phyloP scores from a whole-genome alignment of 2,888 invertebrate genomes.

The Oeneis ivallda region DNA sequence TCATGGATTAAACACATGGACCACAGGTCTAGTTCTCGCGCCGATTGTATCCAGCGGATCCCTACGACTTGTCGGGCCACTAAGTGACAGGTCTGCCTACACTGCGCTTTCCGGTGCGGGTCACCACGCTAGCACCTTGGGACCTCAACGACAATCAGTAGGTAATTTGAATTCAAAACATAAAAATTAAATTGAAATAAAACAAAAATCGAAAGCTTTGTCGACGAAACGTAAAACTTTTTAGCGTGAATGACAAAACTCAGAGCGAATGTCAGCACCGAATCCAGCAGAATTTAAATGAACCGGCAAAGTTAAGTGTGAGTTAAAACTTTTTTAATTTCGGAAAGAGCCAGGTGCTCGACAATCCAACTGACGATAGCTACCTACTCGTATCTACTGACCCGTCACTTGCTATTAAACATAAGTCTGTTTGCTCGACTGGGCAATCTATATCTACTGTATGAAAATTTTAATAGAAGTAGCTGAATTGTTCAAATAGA shows the following conservation, averaged over 20 bases:
- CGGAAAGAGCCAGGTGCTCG: slow-evolving; percentile 74
- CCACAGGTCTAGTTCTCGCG: too few relatives aligned
- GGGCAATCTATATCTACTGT: not conserved
- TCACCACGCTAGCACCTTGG: too few relatives aligned
- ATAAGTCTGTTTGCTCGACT: slow-evolving; percentile 1
- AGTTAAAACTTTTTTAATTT: slow-evolving; percentile 79
- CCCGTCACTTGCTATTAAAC: slow-evolving; percentile 19
- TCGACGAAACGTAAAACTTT: slow-evolving; percentile 31
- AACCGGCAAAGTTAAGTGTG: slow-evolving; percentile 57
- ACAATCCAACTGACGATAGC: slow-evolving; percentile 70
- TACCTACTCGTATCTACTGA: slow-evolving; percentile 39
- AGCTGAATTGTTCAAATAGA: too few relatives aligned
- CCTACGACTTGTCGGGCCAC: too few relatives aligned
- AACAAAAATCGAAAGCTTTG: not conserved
- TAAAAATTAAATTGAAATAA: too few relatives aligned
- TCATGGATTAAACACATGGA: too few relatives aligned
- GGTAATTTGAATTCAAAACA: too few relatives aligned
- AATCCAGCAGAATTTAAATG: slow-evolving; percentile 77
- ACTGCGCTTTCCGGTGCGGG: too few relatives aligned
- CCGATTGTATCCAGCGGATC: too few relatives aligned
- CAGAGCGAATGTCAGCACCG: slow-evolving; percentile 68
- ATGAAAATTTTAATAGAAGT: too few relatives aligned
- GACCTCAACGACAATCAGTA: too few relatives aligned
- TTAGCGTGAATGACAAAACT: slow-evolving; percentile 55
- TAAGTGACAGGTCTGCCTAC: too few relatives aligned